Base-by-base conservation (phyloP, 2,888 invertebrate species). In the Nomada ferruginata region DNA sequence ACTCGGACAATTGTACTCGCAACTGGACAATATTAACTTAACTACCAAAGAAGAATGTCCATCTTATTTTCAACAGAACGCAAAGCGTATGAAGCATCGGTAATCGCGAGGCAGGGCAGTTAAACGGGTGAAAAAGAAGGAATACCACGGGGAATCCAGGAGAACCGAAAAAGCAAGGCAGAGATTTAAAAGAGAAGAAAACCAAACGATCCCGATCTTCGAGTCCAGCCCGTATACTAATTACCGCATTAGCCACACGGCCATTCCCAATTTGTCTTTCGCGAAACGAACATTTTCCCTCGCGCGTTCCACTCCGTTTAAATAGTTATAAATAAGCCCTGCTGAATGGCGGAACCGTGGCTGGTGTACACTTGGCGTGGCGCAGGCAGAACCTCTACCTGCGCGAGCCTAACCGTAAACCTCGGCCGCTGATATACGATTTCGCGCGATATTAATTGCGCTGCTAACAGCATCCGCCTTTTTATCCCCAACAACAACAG, bases 391-490 rank as follows among this genome's bases (percentile, higher is more conserved):
- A 65, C 65, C 61, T 78, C 71, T 80, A 80, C 80, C 82, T 80
- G 77, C 29, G 70, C 76, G 68, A 72, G 75, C n/a, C 76, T 81
- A 77, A 83, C 76, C 79, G 79, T 76, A 76, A 79, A 74, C 76
- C 66, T 44, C 29, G 76, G 23, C 73, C 59, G 75, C 78, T 75
- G 84, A 86, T 86, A 81, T 85, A 84, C 86, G 86, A 87, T 87
- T 87, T 87, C 86, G 85, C 71, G 78, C 81, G 86, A 87, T 87
- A 87, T 87, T 87, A 87, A 87, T 87, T 86, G 87, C 87, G 75
- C 87, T 78, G 87, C 85, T 87, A 87, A 87, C 87, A 86, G 87
- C 87, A 87, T 87, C 87, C 87, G 87, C 87, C 87, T 87, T 86
- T 87, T 87, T 87, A 87, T 79, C 83, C 77, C 71, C 69, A 29